Base-by-base conservation (phyloP, 2,888 invertebrate genomes). In the Coenonympha arcania region DNA sequence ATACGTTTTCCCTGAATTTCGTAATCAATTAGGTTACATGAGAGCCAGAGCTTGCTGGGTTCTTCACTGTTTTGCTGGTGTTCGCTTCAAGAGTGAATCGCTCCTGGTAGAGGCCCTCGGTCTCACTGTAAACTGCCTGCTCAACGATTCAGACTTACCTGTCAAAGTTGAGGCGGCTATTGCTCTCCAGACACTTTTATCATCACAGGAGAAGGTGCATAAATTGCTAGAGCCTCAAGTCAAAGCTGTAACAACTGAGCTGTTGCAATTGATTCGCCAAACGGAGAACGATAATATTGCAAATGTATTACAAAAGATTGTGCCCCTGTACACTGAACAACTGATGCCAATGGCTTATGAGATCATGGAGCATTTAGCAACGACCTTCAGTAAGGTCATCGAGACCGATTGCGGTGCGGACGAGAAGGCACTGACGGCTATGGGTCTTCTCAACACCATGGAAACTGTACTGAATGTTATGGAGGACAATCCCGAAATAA, bases 231-330 rank as follows among this genome's bases (percentile, higher is more conserved):
- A 94, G 69, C 90, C 92, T 0, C 89, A 94, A 86, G 92, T 95
- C 26, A 93, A 92, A 68, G 90, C 90, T 60, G 91, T 96, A 34
- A 93, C 94, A 0, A 87, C 93, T 56, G 96, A 97, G 76, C 82
- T 99, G 46, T 83, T 99, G 44, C 93, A 93, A 58, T 92, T 99
- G 34, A 95, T 99, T 47, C 90, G 97, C 15, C 95, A 97, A 81
- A 99, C 99, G 0, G 98, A 98, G 81, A 98, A 96, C 74, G 99
- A 99, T 74, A 99, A 99, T 76, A 89, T 99, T 56, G 97, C 98
- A 0, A 94, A 92, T 66, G 98, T 98, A 0, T 91, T 99, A 88
- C 99, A 99, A 74, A 96, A 95, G 76, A 90, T 96, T 60, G 96
- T 98, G 11, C 95, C 94, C 68, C 90, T 93, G 26, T 99, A 94